Evolutionary conservation across 2,888 invertebrate species (phyloP), one percentile per base, ranked within the genome.

Genomic region (Diarsia dahlii): DNA sequence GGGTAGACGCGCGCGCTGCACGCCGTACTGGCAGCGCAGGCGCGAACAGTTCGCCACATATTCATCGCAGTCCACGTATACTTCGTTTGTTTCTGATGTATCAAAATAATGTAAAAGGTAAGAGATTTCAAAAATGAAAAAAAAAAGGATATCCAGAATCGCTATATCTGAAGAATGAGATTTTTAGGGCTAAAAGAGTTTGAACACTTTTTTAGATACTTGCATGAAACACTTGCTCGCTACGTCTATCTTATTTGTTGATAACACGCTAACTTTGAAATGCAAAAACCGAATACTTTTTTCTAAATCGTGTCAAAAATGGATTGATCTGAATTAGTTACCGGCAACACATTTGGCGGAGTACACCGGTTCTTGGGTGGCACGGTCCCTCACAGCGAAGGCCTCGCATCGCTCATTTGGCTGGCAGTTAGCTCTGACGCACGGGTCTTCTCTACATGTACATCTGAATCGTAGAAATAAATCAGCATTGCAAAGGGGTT

Each of bases 1-100:
- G 13, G 89, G 82, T 12, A 88, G 88, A 80, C 87, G 89, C 76
- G 91, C 98, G 75, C 97, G 96, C 78, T 97, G 97, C 89, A 98
- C 98, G 56, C 97, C 97, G 90, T 98, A 98, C 3, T 98, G 97
- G 93, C 99, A 99, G 20, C 97, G 97, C 46, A 98, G 92, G 0
- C 93, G 93, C 0, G 93, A 93, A 90, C 98, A 98, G 88, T 98
- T 97, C 45, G 97, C 96, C 58, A 95, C 95, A 82, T 82, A 83
- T 8, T 71, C 75, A 1, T 84, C 86, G 80, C 91, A 91, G 45
- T 88, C 86, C 0, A 18, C 60, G 2, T 81, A 71, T 12, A 93
- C 92, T 20, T 88, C 87, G 78, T 88, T 90, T 10, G 79, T 75
- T 20, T 86, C 85, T 75, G 50, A 54, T 48, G 20, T 56, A 45